A percentile compares a stretch with the other conserved stretches of the same genome.
These are phyloP conservation scores for Orchesella flavescens DNA, from an alignment of 2,888 invertebrate genomes.

Conservation along the genomic window DNA sequence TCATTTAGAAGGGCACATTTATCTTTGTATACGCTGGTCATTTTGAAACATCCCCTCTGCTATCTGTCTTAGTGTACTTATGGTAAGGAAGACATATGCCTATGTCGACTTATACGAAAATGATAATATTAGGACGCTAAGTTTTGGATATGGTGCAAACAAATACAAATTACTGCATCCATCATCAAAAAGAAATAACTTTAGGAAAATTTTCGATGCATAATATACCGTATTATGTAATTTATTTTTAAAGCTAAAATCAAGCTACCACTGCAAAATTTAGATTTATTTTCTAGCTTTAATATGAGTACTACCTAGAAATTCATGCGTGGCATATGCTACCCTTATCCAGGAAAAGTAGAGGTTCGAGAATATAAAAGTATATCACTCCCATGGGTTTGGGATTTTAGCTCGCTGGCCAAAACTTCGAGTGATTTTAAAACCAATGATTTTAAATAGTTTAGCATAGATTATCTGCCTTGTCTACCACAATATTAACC, in stretches of 20 bases:
- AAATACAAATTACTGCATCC: not conserved
- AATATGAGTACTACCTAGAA: not conserved
- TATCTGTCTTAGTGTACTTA: not conserved
- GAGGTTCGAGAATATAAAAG: not conserved
- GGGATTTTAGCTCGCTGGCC: too few species aligned
- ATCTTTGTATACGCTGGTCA: conserved; percentile 36
- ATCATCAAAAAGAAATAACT: conserved; percentile 19
- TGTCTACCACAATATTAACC: too few species aligned
- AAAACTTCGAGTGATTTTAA: too few species aligned
- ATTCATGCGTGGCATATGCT: conserved; percentile 3
- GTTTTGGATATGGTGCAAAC: not conserved
- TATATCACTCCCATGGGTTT: not conserved
- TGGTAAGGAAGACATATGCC: too few species aligned
- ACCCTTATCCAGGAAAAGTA: not conserved
- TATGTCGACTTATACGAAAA: too few species aligned
- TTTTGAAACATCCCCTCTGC: conserved; percentile 21
- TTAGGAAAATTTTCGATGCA: too few species aligned
- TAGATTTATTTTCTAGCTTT: too few species aligned
- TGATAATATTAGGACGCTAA: not conserved
- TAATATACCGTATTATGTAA: too few species aligned
- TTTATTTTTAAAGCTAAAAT: too few species aligned
- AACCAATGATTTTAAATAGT: too few species aligned
- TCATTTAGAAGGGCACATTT: conserved; percentile 46
- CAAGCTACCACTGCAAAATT: too few species aligned
- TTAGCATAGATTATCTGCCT: too few species aligned